Conservation (phyloP, 2,797 vertebrate genomes). For the Ispidina picta region DNA sequence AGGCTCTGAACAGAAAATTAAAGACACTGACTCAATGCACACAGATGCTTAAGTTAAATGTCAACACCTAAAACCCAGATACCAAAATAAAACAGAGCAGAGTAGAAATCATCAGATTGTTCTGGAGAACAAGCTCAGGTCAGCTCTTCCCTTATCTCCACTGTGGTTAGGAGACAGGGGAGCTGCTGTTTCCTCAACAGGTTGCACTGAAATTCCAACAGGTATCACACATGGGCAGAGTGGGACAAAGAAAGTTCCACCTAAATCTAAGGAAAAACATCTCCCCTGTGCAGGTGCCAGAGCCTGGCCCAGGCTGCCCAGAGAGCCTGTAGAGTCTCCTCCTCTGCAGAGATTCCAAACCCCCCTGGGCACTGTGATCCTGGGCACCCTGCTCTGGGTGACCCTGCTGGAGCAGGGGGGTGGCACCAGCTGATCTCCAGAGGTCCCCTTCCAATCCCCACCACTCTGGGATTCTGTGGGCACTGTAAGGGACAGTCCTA, state of each 20-base stretch:
- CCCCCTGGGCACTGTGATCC: background rate
- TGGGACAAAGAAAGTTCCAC: background rate
- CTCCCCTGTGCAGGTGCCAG: background rate
- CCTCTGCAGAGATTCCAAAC: background rate
- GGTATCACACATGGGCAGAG: background rate
- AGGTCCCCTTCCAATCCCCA: background rate
- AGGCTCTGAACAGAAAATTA: background rate
- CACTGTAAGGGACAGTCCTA: background rate
- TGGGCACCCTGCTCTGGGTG: background rate
- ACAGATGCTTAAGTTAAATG: background rate
- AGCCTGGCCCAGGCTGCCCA: background rate
- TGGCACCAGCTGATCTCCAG: background rate
- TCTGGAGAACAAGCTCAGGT: background rate
- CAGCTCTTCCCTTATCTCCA: background rate
- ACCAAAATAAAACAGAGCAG: background rate
- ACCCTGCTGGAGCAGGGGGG: background rate
- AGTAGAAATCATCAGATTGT: fast-evolving
- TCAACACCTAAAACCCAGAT: background rate
- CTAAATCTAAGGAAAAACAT: background rate
- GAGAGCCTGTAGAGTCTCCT: background rate
- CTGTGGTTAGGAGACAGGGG: background rate
- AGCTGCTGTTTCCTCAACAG: background rate
- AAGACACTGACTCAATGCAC: background rate
- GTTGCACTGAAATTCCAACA: background rate
- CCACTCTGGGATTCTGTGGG: background rate